A percentile compares a stretch with the other conserved stretches of the same genome.
phyloP scores from a whole-genome alignment of 2,888 invertebrate genomes.

The Nemapogon koenigi region DNA sequence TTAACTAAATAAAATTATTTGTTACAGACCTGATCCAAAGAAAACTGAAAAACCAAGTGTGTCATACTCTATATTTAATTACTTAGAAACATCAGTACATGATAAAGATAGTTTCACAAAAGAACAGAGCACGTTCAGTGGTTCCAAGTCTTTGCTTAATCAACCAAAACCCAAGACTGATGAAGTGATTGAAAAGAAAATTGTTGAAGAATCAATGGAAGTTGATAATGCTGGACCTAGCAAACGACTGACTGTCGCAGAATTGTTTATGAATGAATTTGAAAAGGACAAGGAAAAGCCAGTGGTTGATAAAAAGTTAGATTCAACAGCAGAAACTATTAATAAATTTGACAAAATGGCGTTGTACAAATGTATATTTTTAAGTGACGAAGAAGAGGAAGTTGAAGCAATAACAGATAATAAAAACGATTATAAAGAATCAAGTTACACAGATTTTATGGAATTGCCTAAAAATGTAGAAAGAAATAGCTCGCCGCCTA shows the following conservation, averaged over 20 bases:
- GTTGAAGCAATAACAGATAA: slow-evolving; percentile 33
- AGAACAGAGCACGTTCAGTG: slow-evolving; percentile 48
- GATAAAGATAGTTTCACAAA: slow-evolving; percentile 60
- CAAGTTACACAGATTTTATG: slow-evolving; percentile 23
- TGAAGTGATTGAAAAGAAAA: slow-evolving; percentile 12
- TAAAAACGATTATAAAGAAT: slow-evolving; percentile 14
- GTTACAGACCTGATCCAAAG: slow-evolving; percentile 42
- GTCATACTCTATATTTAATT: slow-evolving; percentile 80
- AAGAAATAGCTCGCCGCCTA: slow-evolving; percentile 72
- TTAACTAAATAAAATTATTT: too few relatives aligned
- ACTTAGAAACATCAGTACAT: slow-evolving; percentile 68
- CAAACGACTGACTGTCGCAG: slow-evolving; percentile 54
- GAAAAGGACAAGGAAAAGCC: slow-evolving; percentile 33
- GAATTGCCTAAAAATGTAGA: slow-evolving; percentile 59
- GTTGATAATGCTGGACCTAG: slow-evolving; percentile 19
- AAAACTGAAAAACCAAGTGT: slow-evolving; percentile 64
- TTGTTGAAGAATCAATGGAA: slow-evolving; percentile 6
- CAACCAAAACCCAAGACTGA: slow-evolving; percentile 8
- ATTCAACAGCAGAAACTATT: slow-evolving; percentile 42
- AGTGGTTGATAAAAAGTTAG: slow-evolving; percentile 26
- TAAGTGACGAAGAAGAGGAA: slow-evolving; percentile 78
- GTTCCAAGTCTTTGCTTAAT: slow-evolving; percentile 36
- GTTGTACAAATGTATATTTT: slow-evolving; percentile 89
- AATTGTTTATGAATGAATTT: slow-evolving; percentile 50
- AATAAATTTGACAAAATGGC: slow-evolving; percentile 68